Percentiles rank a stretch among this genome's conserved stretches.
Evolutionary conservation across 2,113 vertebrate genomes (phyloP).

Genomic region (Labrus mixtus): DNA sequence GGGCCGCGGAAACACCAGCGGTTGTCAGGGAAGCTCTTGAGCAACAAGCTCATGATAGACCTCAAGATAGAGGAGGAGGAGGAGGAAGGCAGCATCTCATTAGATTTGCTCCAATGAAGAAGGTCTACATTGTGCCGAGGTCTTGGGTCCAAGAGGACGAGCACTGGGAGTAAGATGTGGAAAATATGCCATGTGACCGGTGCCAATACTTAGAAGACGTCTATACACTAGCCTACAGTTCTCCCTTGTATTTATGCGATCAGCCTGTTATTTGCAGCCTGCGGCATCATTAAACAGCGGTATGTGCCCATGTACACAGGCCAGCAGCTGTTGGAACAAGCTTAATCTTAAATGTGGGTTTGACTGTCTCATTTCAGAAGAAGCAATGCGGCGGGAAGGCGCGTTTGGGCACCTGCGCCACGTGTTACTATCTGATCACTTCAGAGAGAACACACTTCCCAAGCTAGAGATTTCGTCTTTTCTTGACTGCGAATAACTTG

Average conservation of each 20-base stretch:
- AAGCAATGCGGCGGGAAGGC: background rate
- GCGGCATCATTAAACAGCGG: slow-evolving; percentile 29
- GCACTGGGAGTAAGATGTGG: slow-evolving; percentile 64
- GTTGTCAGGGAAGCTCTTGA: slow-evolving; percentile 83
- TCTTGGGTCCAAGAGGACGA: slow-evolving; percentile 44
- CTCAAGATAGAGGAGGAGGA: slow-evolving; percentile 39
- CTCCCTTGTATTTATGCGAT: slow-evolving; percentile 56
- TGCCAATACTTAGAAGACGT: slow-evolving; percentile 61
- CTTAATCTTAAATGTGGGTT: slow-evolving; percentile 25
- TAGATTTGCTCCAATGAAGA: slow-evolving; percentile 78
- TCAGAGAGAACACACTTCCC: background rate
- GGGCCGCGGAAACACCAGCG: slow-evolving; percentile 76
- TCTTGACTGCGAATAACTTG: slow-evolving; percentile 17
- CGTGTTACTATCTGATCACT: background rate
- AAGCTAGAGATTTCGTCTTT: background rate
- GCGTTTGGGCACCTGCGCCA: slow-evolving; percentile 9
- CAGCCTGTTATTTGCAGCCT: slow-evolving; percentile 31
- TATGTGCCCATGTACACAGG: slow-evolving; percentile 25
- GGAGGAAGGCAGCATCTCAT: slow-evolving; percentile 74
- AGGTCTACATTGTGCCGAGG: slow-evolving; percentile 72
- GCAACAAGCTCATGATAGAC: slow-evolving; percentile 73
- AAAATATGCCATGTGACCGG: slow-evolving; percentile 73
- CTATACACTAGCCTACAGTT: slow-evolving; percentile 28
- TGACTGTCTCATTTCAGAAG: background rate
- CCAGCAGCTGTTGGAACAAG: slow-evolving; percentile 53